Evolutionary conservation across 2,113 vertebrate genomes (phyloP).

Genomic region (Microcebus ravelobensis): DNA sequence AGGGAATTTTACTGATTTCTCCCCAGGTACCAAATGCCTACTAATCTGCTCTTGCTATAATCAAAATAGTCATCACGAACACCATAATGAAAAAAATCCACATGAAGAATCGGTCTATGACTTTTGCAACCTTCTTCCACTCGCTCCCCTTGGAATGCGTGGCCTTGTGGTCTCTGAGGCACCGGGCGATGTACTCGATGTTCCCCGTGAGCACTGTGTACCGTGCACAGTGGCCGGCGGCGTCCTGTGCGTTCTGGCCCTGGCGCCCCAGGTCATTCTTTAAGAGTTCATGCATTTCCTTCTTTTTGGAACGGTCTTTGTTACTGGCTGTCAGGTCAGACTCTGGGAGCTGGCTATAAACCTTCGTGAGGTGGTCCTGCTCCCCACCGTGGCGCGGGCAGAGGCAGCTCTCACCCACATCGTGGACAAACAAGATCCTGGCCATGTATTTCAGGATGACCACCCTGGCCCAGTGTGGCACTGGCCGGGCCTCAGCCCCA

Average conservation of each 20-base stretch:
- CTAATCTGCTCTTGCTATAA: conserved; percentile 93
- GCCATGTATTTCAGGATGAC: conserved; percentile 98
- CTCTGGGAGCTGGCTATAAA: conserved; percentile 72
- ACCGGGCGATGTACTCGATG: conserved; percentile 95
- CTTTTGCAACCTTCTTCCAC: conserved; percentile 99
- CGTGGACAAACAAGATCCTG: conserved; percentile 96
- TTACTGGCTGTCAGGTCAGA: conserved; percentile 47
- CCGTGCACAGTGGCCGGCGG: conserved; percentile 84
- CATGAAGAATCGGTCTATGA: conserved; percentile 99
- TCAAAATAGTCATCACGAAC: conserved; percentile 96
- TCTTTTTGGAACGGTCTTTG: conserved; percentile 71
- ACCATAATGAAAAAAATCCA: conserved; percentile 99
- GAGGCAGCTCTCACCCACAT: conserved; percentile 96
- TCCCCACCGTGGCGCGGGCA: conserved; percentile 82
- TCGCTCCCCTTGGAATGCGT: conserved; percentile 92
- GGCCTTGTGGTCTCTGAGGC: conserved; percentile 93
- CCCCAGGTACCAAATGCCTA: background rate
- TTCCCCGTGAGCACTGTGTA: conserved; percentile 91
- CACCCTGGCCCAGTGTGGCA: conserved; percentile 97
- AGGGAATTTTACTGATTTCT: background rate
- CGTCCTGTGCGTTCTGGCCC: conserved; percentile 71
- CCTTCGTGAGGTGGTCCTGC: conserved; percentile 46
- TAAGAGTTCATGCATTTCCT: conserved; percentile 79
- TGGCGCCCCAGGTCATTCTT: conserved; percentile 79
- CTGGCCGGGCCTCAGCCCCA: conserved; percentile 95